These are phyloP conservation scores for Catharus bicknelli DNA, from an alignment of 2,113 vertebrate species.

Conservation along the genomic window DNA sequence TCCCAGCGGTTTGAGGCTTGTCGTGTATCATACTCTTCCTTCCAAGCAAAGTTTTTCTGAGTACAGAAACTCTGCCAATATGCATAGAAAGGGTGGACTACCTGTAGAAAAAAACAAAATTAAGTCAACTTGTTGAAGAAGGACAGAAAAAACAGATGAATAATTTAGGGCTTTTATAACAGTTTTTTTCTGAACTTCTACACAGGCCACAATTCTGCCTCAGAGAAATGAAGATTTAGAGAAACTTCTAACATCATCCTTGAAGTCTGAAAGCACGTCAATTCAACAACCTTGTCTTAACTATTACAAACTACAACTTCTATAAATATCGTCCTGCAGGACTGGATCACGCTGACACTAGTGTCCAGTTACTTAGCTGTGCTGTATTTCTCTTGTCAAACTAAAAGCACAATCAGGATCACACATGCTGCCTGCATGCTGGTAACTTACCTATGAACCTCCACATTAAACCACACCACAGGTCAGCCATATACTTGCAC, in stretches of 20 bases:
- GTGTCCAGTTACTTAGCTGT: not conserved
- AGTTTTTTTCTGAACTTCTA: not conserved
- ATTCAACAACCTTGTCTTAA: not conserved
- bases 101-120: slow-evolving; percentile 62
- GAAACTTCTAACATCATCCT: not conserved
- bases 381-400: not conserved
- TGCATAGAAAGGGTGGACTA: slow-evolving; percentile 93
- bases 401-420: not conserved
- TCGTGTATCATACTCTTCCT: slow-evolving; percentile 93
- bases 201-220: not conserved
- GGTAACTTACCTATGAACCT: not conserved
- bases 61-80: slow-evolving; percentile 98
- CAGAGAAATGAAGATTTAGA: not conserved
- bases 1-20: slow-evolving; percentile 97
- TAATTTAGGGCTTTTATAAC: not conserved
- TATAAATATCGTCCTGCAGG: not conserved
- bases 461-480: not conserved
- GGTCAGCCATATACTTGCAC: not conserved
- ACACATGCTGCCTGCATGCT: not conserved
- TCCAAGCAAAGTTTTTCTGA: slow-evolving; percentile 92
- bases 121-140: not conserved
- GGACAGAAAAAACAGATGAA: not conserved
- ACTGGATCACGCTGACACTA: accelerated
- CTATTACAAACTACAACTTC: not conserved
- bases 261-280: not conserved